A percentile compares a stretch with the other conserved stretches of the same genome.
Conservation (phyloP, 2,797 vertebrate species). For the Myoxocephalus aenaeus region DNA sequence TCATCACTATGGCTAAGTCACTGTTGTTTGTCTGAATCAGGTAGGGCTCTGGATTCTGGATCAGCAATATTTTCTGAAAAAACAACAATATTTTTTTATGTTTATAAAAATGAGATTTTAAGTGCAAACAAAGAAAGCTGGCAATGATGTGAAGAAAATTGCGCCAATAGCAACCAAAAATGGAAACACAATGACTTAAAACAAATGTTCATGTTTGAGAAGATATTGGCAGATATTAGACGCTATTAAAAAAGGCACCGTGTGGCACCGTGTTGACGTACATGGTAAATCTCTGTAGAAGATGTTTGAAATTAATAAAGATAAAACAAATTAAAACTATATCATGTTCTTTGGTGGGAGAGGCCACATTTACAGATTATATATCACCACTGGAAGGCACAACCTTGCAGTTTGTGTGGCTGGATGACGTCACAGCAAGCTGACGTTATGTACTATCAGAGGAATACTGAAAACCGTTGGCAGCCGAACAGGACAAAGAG, state of each 20-base stretch:
- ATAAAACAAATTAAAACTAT: background rate
- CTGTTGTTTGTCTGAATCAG: slow-evolving; percentile 73
- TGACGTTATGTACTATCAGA: background rate
- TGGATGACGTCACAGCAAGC: background rate
- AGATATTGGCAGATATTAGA: too few relatives aligned
- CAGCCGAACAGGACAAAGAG: background rate
- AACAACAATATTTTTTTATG: background rate
- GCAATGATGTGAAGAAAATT: background rate
- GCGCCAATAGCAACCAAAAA: background rate
- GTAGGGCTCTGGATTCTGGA: slow-evolving; percentile 85
- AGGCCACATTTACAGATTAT: background rate
- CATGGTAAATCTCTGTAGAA: background rate
- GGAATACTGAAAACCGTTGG: background rate
- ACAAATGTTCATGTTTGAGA: too few relatives aligned
- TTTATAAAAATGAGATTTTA: background rate
- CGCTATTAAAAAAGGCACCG: too few relatives aligned
- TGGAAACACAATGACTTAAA: background rate
- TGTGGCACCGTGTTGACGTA: too few relatives aligned
- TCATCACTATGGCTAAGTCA: slow-evolving; percentile 80
- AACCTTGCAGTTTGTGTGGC: background rate
- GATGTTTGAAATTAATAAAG: background rate
- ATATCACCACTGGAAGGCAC: background rate
- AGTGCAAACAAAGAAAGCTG: background rate
- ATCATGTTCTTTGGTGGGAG: background rate
- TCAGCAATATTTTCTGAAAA: slow-evolving; percentile 84